Evolutionary conservation across 35 echinoderm and acorn worm species (phyloP).

Genomic region (Lytechinus variegatus): DNA sequence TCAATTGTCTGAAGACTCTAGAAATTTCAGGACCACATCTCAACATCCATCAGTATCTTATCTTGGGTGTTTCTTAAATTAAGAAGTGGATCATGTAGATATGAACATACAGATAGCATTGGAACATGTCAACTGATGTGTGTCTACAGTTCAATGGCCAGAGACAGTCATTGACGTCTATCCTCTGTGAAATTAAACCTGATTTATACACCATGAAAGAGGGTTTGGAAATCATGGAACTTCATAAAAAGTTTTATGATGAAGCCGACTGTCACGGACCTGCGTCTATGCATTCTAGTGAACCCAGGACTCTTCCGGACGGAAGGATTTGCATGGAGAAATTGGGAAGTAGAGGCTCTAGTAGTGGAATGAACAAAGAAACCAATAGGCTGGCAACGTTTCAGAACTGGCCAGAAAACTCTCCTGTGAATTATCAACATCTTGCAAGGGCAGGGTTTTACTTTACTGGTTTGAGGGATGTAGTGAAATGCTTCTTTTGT

Average conservation of each 20-base stretch:
- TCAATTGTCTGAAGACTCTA: too few relatives aligned
- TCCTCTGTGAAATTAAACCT: neutral
- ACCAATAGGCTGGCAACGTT: slow-evolving; percentile 58
- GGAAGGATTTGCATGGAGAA: neutral
- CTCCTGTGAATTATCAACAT: slow-evolving; percentile 60
- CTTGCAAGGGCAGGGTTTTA: slow-evolving; percentile 93
- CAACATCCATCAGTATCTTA: too few relatives aligned
- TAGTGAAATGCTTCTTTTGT: slow-evolving; percentile 90
- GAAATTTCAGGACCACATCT: too few relatives aligned
- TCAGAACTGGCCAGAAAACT: slow-evolving; percentile 65
- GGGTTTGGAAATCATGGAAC: neutral
- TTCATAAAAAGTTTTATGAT: neutral
- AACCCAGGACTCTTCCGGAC: neutral
- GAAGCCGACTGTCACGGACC: neutral
- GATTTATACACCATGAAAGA: neutral
- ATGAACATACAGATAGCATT: neutral
- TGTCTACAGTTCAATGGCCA: neutral
- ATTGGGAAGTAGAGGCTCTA: neutral
- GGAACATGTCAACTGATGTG: neutral
- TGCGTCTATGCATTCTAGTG: neutral
- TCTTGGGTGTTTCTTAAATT: too few relatives aligned
- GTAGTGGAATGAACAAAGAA: slow-evolving; percentile 47
- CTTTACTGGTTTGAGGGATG: slow-evolving; percentile 75
- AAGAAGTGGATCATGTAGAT: neutral
- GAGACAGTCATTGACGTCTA: neutral